phyloP scores from a whole-genome alignment of 2,888 invertebrate species.

The Cordylochernes scorpioides region DNA sequence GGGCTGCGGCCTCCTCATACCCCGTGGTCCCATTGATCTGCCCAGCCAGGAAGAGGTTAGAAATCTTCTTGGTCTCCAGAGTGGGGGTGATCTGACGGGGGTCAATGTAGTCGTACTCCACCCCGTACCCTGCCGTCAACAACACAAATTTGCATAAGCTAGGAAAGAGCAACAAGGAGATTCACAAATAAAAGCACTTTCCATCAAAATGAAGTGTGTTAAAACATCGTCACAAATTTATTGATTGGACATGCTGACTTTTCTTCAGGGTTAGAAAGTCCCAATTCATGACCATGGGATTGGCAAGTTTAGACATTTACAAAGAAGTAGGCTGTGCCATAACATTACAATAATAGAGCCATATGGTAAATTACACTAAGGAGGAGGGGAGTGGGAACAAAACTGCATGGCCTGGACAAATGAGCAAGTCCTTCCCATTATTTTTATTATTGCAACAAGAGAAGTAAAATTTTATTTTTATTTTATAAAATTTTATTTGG shows the following conservation, averaged over 20 bases:
- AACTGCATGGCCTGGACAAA: background rate
- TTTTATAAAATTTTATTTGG: too few relatives aligned
- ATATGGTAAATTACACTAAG: too few relatives aligned
- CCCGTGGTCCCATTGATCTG: conserved; percentile 79
- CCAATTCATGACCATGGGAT: too few relatives aligned
- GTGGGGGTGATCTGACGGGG: conserved; percentile 44
- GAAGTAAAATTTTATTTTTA: too few relatives aligned
- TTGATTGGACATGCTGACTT: background rate
- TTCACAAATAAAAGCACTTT: background rate
- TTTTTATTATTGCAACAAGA: background rate
- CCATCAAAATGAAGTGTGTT: background rate
- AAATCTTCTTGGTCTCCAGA: conserved; percentile 43
- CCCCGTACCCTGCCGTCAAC: conserved; percentile 35
- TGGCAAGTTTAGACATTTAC: too few relatives aligned
- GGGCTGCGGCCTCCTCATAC: conserved; percentile 73
- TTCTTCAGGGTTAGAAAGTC: background rate
- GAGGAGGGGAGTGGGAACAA: too few relatives aligned
- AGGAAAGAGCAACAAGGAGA: background rate
- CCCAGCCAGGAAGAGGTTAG: conserved; percentile 51
- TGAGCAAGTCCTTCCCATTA: background rate
- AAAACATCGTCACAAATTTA: background rate
- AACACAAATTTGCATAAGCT: conserved; percentile 1
- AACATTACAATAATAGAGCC: too few relatives aligned
- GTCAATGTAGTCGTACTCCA: conserved; percentile 65
- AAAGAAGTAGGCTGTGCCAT: too few relatives aligned